Evolutionary conservation across 2,888 invertebrate genomes (phyloP).

Genomic region (Amphipoea oculea): DNA sequence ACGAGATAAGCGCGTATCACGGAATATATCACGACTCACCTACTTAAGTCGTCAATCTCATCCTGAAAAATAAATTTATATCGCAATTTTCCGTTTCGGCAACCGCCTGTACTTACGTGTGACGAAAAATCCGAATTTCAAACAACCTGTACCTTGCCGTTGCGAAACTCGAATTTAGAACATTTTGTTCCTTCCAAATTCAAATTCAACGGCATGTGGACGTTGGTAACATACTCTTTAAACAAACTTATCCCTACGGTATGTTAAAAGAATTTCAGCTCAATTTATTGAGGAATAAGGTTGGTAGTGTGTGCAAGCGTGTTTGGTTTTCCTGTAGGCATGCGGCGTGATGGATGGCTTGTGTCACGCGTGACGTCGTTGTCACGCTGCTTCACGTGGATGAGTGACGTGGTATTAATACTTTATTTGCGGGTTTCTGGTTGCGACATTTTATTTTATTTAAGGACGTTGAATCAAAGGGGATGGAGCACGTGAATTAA

Average conservation of each 20-base stretch:
- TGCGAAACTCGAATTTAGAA: slow-evolving; percentile 38
- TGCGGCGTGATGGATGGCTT: slow-evolving; percentile 85
- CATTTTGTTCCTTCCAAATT: slow-evolving; percentile 27
- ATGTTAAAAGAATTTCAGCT: slow-evolving; percentile 54
- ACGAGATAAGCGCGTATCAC: slow-evolving; percentile 78
- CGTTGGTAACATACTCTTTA: slow-evolving; percentile 72
- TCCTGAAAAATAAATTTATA: slow-evolving; percentile 88
- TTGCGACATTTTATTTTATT: slow-evolving; percentile 65
- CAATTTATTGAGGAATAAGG: slow-evolving; percentile 49
- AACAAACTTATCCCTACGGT: slow-evolving; percentile 52
- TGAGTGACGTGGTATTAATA: slow-evolving; percentile 81
- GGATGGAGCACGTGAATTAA: slow-evolving; percentile 46
- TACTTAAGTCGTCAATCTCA: slow-evolving; percentile 87
- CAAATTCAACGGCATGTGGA: slow-evolving; percentile 53
- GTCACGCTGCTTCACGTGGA: slow-evolving; percentile 83
- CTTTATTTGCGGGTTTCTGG: slow-evolving; percentile 71
- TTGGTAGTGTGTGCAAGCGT: slow-evolving; percentile 39
- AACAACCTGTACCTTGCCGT: slow-evolving; percentile 58
- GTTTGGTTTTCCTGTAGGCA: slow-evolving; percentile 77
- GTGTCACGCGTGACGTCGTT: slow-evolving; percentile 84
- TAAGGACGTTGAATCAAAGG: slow-evolving; percentile 43
- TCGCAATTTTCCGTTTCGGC: slow-evolving; percentile 87
- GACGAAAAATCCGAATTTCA: slow-evolving; percentile 78
- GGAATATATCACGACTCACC: slow-evolving; percentile 78
- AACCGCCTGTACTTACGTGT: slow-evolving; percentile 82